Conservation (phyloP, 2,888 invertebrate species). For the Boloria euphrosyne region DNA sequence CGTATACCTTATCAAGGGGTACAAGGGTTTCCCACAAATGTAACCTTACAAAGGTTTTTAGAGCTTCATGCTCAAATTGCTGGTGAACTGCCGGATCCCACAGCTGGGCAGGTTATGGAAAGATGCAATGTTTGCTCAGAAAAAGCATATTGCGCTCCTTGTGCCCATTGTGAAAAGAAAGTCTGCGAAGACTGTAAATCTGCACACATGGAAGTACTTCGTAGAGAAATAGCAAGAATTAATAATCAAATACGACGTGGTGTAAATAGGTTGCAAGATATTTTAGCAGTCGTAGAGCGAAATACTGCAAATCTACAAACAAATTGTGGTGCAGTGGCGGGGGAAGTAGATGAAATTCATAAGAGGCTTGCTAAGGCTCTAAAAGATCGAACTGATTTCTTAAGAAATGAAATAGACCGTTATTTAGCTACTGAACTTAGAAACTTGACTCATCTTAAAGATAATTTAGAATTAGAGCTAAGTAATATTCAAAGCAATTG, state of each 20-base stretch:
- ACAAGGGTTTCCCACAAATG: conserved; percentile 97
- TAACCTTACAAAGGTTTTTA: conserved; percentile 96
- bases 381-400: conserved; percentile 93
- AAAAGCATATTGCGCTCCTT: conserved; percentile 93
- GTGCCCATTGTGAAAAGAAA: conserved; percentile 98
- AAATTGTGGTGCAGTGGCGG: conserved; percentile 94
- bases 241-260: conserved; percentile 95
- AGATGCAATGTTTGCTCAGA: conserved; percentile 96
- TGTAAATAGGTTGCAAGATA: conserved; percentile 93
- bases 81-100: conserved; percentile 94
- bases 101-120: conserved; percentile 95
- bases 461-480: conserved; percentile 96
- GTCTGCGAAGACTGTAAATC: conserved; percentile 98
- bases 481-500: conserved; percentile 98
- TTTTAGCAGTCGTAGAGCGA: conserved; percentile 91
- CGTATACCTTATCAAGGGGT: conserved; percentile 97
- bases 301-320: conserved; percentile 93
- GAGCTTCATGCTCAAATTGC: conserved; percentile 97
- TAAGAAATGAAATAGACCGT: conserved; percentile 94
- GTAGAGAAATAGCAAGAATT: conserved; percentile 94
- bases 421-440: conserved; percentile 94
- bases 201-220: conserved; percentile 97
- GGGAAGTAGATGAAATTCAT: conserved; percentile 97
- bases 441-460: conserved; percentile 92
- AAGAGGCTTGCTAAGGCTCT: conserved; percentile 92